These are phyloP conservation scores for Nibea albiflora DNA, from an alignment of 2,113 vertebrate genomes.

Conservation along the genomic window DNA sequence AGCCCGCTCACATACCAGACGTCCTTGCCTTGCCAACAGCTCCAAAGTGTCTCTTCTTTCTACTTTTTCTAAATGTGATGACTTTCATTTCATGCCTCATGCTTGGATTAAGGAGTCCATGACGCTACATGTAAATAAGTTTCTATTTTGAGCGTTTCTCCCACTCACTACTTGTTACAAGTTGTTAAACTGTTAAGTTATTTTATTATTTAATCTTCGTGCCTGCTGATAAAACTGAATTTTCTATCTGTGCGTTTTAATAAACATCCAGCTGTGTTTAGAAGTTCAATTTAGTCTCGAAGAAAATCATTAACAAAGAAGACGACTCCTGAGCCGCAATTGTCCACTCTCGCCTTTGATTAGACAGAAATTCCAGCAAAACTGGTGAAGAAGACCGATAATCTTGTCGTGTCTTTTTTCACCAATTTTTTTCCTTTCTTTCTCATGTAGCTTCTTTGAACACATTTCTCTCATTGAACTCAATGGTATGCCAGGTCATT, in stretches of 20 bases:
- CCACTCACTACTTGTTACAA: conserved; percentile 7
- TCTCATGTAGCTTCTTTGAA: conserved; percentile 57
- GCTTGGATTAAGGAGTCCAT: conserved; percentile 35
- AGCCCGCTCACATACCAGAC: conserved; percentile 16
- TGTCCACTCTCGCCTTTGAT: conserved; percentile 47
- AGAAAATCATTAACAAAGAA: conserved; percentile 16
- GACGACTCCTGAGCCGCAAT: neutral
- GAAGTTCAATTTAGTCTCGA: conserved; percentile 22
- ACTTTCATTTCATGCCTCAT: conserved; percentile 50
- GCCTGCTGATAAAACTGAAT: neutral
- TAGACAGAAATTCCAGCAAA: conserved; percentile 30
- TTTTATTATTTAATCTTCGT: neutral
- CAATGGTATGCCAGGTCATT: conserved; percentile 67
- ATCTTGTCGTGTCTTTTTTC: neutral
- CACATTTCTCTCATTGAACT: conserved; percentile 50
- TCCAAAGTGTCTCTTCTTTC: conserved; percentile 38
- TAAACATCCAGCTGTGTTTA: conserved; percentile 15
- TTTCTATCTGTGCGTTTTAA: neutral
- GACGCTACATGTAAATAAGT: neutral
- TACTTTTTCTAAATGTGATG: conserved; percentile 12
- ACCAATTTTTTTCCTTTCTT: neutral
- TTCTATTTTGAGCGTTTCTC: neutral
- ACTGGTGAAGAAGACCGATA: neutral
- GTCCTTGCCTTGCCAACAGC: conserved; percentile 31
- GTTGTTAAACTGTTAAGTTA: neutral